Conservation (phyloP, 2,797 vertebrate species). For the Halcyon badia region DNA sequence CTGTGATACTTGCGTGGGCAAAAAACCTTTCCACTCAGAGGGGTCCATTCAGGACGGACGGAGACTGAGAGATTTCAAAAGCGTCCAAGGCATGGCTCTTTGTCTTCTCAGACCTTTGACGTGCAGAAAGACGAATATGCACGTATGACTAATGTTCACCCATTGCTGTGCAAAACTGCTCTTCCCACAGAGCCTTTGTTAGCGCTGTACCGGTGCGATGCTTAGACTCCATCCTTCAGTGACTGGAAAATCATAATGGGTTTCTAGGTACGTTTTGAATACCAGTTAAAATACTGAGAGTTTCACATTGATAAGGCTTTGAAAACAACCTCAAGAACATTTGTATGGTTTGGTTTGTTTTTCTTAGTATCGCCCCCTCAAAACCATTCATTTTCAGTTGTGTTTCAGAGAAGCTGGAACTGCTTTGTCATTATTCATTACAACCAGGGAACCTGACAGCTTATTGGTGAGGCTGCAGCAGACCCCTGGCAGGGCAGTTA, state of each 20-base stretch:
- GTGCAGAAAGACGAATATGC: neutral
- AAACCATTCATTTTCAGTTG: neutral
- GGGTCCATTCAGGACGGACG: neutral
- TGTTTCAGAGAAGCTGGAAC: conserved; percentile 8
- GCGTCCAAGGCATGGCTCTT: neutral
- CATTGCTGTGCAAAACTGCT: neutral
- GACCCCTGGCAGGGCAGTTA: neutral
- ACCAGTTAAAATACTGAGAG: neutral
- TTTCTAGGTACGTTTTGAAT: neutral
- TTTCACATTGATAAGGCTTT: neutral
- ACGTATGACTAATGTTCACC: conserved; percentile 41
- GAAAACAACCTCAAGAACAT: neutral
- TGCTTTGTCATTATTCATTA: neutral
- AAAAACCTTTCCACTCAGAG: neutral
- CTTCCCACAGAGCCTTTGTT: conserved; percentile 41
- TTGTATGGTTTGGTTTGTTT: neutral
- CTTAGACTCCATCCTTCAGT: neutral
- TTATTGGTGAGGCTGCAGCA: neutral
- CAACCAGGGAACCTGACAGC: neutral
- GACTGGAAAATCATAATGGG: neutral
- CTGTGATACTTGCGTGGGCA: neutral
- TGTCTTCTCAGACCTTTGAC: conserved; percentile 4
- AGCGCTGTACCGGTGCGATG: neutral
- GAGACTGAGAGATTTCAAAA: conserved; percentile 26
- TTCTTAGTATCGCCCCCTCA: neutral